Evolutionary conservation across 2,888 invertebrate species (phyloP).

Genomic region (Uropetala carovei): DNA sequence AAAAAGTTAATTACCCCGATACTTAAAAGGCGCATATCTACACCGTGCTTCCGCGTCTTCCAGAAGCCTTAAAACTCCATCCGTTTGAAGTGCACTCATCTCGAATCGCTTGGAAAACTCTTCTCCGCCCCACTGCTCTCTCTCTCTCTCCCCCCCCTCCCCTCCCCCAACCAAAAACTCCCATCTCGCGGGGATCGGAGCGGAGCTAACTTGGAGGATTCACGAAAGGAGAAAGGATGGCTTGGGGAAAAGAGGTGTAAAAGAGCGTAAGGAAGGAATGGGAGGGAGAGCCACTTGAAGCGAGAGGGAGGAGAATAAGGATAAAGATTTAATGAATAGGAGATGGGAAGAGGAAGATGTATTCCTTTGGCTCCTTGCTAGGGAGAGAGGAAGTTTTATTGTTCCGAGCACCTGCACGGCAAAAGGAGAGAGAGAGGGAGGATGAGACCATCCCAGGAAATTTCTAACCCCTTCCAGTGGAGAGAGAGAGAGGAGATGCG

Average conservation of each 20-base stretch:
- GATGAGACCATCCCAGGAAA: not conserved
- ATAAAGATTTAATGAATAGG: not conserved
- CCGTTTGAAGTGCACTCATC: not conserved
- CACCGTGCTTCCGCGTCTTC: not conserved
- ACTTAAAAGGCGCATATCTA: constrained; percentile 20
- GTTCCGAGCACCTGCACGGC: constrained; percentile 18
- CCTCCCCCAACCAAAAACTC: not conserved
- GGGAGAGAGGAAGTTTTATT: not conserved
- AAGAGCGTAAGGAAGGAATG: not conserved
- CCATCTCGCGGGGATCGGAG: too few species aligned
- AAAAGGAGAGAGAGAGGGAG: not conserved
- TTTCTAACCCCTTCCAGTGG: not conserved
- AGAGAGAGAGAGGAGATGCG: not conserved
- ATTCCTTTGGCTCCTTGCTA: not conserved
- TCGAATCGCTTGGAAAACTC: not conserved
- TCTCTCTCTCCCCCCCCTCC: not conserved
- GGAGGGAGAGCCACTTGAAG: not conserved
- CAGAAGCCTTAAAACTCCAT: not conserved
- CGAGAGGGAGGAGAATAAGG: not conserved
- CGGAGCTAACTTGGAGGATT: not conserved
- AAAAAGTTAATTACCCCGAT: constrained; percentile 14
- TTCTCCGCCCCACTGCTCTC: too few species aligned
- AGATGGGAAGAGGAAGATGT: not conserved
- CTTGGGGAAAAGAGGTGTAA: not conserved
- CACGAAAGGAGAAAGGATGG: not conserved